Evolutionary conservation across 2,888 invertebrate genomes (phyloP).

Genomic region (Drosophila neotestacea): DNA sequence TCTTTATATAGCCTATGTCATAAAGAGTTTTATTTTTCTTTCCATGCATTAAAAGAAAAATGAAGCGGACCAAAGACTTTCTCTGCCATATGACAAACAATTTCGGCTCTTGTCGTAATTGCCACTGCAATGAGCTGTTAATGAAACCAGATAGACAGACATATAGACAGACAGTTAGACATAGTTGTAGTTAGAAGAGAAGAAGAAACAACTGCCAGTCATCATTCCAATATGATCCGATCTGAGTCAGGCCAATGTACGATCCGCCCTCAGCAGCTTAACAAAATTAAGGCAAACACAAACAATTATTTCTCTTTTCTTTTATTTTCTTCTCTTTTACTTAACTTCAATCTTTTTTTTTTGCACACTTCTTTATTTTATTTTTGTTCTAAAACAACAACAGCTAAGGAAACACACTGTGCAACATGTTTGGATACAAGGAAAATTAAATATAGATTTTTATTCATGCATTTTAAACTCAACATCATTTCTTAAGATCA

Average conservation of each 20-base stretch:
- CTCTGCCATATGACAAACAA: constrained; percentile 77
- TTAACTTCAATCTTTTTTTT: constrained; percentile 12
- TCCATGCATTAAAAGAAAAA: constrained; percentile 59
- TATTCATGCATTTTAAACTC: too few relatives aligned
- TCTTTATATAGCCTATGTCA: constrained; percentile 54
- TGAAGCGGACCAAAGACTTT: constrained; percentile 68
- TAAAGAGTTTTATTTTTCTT: constrained; percentile 57
- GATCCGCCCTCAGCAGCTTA: constrained; percentile 71
- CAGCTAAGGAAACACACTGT: constrained; percentile 57
- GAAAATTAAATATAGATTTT: too few relatives aligned
- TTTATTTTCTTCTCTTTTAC: constrained; percentile 23
- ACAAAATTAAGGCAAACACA: constrained; percentile 48
- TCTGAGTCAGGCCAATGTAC: constrained; percentile 70
- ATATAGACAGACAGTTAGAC: constrained; percentile 13
- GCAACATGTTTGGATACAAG: constrained; percentile 22
- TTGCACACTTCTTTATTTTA: constrained; percentile 43
- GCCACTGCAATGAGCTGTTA: constrained; percentile 73
- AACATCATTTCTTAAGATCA: too few relatives aligned
- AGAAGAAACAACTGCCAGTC: constrained; percentile 53
- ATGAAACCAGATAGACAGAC: constrained; percentile 65
- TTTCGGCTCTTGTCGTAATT: constrained; percentile 76
- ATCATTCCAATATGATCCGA: constrained; percentile 52
- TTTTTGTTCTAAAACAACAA: constrained; percentile 49
- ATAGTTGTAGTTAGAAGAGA: constrained; percentile 5
- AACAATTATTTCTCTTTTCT: constrained; percentile 16